A percentile compares a stretch with the other conserved stretches of the same genome.
phyloP scores from a whole-genome alignment of 2,797 vertebrate genomes.

The Megalops cyprinoides region DNA sequence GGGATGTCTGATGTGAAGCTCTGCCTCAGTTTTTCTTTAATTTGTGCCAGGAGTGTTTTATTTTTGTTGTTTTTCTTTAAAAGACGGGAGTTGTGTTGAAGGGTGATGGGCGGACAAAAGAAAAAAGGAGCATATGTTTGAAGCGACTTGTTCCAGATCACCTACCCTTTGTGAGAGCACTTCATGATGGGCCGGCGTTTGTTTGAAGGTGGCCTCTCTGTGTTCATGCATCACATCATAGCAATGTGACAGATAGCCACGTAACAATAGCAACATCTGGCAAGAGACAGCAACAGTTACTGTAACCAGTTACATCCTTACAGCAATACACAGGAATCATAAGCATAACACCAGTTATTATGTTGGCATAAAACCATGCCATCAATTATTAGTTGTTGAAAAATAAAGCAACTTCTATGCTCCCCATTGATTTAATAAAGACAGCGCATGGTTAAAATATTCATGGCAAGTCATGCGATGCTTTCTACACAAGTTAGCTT shows the following conservation, averaged over 20 bases:
- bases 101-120: slow-evolving; percentile 16
- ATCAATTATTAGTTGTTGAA: too few relatives aligned
- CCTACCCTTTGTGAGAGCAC: slow-evolving; percentile 13
- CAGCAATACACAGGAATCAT: neutral
- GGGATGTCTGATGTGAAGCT: neutral
- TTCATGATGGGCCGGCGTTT: slow-evolving; percentile 24
- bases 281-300: slow-evolving; percentile 2
- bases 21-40: slow-evolving; percentile 24
- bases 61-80: slow-evolving; percentile 11
- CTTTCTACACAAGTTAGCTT: too few relatives aligned
- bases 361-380: neutral
- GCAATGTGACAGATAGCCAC: slow-evolving; percentile 14
- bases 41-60: neutral
- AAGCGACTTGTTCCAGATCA: slow-evolving; percentile 26
- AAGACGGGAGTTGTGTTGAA: slow-evolving; percentile 9
- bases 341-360: neutral
- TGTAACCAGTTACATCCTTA: neutral
- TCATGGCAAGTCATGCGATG: too few relatives aligned
- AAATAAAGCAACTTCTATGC: too few relatives aligned
- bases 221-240: slow-evolving; percentile 12
- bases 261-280: slow-evolving; percentile 30
- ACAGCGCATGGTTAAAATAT: too few relatives aligned
- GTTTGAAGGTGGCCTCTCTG: slow-evolving; percentile 27
- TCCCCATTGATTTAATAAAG: too few relatives aligned
- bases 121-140: neutral